These are phyloP conservation scores for Nemotelus nigrinus DNA, from an alignment of 2,888 invertebrate genomes.

Conservation along the genomic window DNA sequence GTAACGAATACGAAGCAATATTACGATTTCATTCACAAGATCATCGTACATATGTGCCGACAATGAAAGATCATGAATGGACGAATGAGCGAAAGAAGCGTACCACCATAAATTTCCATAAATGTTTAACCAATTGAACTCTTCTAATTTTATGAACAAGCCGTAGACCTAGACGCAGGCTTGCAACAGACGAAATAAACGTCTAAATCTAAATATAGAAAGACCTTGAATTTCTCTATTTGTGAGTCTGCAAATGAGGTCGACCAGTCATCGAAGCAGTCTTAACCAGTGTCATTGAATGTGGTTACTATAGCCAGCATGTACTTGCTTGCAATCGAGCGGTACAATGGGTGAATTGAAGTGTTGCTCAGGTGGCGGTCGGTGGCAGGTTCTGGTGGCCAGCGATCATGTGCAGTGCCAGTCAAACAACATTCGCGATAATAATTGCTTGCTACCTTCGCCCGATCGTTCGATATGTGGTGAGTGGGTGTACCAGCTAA, in stretches of 20 bases:
- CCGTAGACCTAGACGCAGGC: too few species aligned
- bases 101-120: constrained; percentile 29
- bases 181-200: too few species aligned
- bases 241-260: constrained; percentile 35
- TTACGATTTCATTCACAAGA: neutral
- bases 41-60: too few species aligned
- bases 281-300: constrained; percentile 21
- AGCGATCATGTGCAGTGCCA: too few species aligned
- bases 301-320: neutral
- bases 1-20: neutral
- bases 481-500: too few species aligned
- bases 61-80: constrained; percentile 13
- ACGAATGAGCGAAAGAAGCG: constrained; percentile 11
- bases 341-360: neutral
- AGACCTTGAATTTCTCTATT: constrained; percentile 42
- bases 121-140: constrained; percentile 28
- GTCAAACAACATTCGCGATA: too few species aligned
- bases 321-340: neutral
- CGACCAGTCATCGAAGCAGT: constrained; percentile 11
- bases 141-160: constrained; percentile 6
- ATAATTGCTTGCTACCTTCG: too few species aligned
- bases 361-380: neutral
- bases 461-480: too few species aligned
- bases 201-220: constrained; percentile 27
- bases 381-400: neutral